Base-by-base conservation (phyloP, 2,113 vertebrate genomes). In the Percopsis transmontana region DNA sequence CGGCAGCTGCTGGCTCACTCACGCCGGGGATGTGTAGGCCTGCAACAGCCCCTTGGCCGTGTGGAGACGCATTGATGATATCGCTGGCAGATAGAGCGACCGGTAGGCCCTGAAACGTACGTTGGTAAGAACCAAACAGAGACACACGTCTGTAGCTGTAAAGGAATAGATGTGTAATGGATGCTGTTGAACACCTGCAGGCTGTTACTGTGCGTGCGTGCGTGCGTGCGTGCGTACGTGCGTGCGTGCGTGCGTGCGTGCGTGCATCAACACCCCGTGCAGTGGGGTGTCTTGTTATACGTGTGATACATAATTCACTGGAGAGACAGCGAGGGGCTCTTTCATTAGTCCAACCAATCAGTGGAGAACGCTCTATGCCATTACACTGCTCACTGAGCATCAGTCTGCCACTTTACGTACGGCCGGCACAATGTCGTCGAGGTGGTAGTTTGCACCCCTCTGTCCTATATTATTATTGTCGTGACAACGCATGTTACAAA, bases 241-340 rank as follows among this genome's bases (percentile, higher is more conserved):
- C 14, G 20, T 77, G 62, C 62, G 41, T 27, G 9, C 1, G 12
- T 56, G 53, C 15, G 14, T 56, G 27, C 47, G 20, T 16, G 66
- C 45, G 39, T 58, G 74, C 57, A 73, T 81, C 71, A 86, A 81
- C 81, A 75, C 80, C 82, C 74, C 66, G 77, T 82, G 77, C 83
- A 67, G 56, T 54, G 56, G 47, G 61, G 74, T 66, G 0, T 88
- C 82, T 74, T 82, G 62, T 68, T 69, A 79, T 74, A 48, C 33
- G 65, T 59, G 75, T 58, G 61, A 79, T 88, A 77, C 72, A 88
- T 88, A 71, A 86, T 88, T 88, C 77, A 88, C 68, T 72, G 66
- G 66, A 68, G 47, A 69, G 74, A 77, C 67, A 82, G 4, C 76
- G 67, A 33, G 64, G 61, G 74, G 81, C 42, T 75, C 57, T 82